Base-by-base conservation (phyloP, 2,797 vertebrate species). In the Margarornis squamiger region DNA sequence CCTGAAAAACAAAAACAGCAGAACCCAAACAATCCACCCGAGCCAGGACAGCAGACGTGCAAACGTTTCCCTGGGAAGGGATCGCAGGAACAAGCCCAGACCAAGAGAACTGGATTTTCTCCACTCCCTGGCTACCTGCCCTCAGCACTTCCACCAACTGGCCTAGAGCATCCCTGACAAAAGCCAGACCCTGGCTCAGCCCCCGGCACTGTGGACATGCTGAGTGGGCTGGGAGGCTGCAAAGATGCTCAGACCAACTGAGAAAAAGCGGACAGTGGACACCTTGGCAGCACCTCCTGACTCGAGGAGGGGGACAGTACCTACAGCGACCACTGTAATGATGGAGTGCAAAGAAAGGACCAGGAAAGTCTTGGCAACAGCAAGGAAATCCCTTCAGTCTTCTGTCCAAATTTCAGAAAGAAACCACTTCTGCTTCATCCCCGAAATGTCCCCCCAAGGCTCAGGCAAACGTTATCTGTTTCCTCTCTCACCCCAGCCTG, bases 1-100 rank as follows among this genome's bases (percentile, higher is more conserved):
- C 73, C 57, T 39, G 62, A 75, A 91, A 96, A 96, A 97, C 95
- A 97, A 93, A 86, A 95, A 58, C 96, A 97, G 91, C 54, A 86
- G 88, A 94, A 95, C 94, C 95, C 95, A 95, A 97, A 95, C 90
- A 95, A 90, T 68, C 19, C 41, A 36, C 16, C 19, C 22, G 1
- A 86, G 96, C 94, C 95, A 96, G 90, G 72, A 91, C 36, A 0
- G 61, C 93, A 92, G 94, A 91, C 54, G 51, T 92, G 91, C 96
- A 93, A 96, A 68, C 8, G 6, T 71, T 91, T 91, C 91, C 79
- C 79, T 65, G 82, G 88, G 93, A 94, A 84, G 86, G 49, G 85
- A 75, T 15, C 0, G 9, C 86, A 94, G 90, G 93, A 94, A 90
- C 77, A 48, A 92, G 89, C 77, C 52, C 4, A 9, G 87, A 89